Base-by-base conservation (phyloP, 2,888 invertebrate species). In the Tortricodes alternella region DNA sequence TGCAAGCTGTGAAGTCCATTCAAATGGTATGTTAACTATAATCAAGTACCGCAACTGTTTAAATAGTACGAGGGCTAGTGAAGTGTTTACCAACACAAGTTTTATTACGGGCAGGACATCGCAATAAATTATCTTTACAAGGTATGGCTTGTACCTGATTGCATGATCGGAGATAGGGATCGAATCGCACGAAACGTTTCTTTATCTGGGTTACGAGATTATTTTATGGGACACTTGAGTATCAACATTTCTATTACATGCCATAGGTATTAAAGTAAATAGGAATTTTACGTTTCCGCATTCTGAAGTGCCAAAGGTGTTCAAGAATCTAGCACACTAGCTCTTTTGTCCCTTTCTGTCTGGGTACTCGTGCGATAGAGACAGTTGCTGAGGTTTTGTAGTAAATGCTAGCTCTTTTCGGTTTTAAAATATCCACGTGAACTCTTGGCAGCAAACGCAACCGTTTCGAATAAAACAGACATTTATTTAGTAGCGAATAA, bases 71-170 rank as follows among this genome's bases (percentile, higher is more conserved):
- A 29, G 11, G 29, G 29, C 11, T 29, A 2, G 43, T 18, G 9
- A 21, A 43, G 24, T 44, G 23, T 48, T 34, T 37, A 35, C 44
- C 44, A 23, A 37, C 44, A 37, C 43, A 13, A 43, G 44, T 19
- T 53, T 46, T 46, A 32, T 29, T 39, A n/a, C 24, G 3, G 34
- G 19, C 35, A 39, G 53, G 39, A 46, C 41, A 49, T 48, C 81
- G 84, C 83, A 83, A 80, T 78, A 71, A 68, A 74, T 66, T 62
- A 67, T 77, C 73, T 78, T 78, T 80, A 85, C 85, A 85, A 74
- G 78, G 73, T 77, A 78, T 80, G 78, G 68, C 74, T 71, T 80
- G 83, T 83, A 74, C 70, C 79, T 80, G 85, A 85, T 88, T 84
- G 79, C 68, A 62, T 71, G 85, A 85, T 85, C 85, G 27, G 41